These are phyloP conservation scores for Hylomyscus alleni DNA, from an alignment of 2,797 vertebrate species.

Conservation along the genomic window DNA sequence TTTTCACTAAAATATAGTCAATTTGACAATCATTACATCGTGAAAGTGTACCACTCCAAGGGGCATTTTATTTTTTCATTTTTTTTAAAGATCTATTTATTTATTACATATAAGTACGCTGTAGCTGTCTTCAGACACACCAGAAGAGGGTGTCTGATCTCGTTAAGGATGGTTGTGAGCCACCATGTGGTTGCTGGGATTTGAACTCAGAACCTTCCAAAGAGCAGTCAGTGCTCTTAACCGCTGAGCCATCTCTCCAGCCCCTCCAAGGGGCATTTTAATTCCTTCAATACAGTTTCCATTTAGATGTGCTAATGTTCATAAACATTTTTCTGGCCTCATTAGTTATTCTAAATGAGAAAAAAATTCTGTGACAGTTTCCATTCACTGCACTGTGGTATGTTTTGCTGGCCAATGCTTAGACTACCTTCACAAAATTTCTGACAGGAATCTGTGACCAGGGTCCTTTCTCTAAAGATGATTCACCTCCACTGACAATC, in stretches of 20 bases:
- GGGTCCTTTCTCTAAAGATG: neutral
- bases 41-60: neutral
- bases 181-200: too few relatives aligned
- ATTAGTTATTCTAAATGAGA: conserved; percentile 27
- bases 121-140: too few relatives aligned
- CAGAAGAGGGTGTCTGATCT: too few relatives aligned
- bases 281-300: conserved; percentile 39
- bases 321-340: neutral
- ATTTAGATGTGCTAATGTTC: neutral
- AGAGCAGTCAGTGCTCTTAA: too few relatives aligned
- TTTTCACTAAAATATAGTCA: conserved; percentile 39
- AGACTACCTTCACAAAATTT: neutral
- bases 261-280: neutral
- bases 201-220: too few relatives aligned
- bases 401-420: conserved; percentile 31
- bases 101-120: too few relatives aligned
- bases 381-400: too few relatives aligned
- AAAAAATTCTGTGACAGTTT: conserved; percentile 8
- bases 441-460: neutral
- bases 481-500: conserved; percentile 26
- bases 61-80: neutral
- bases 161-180: too few relatives aligned
- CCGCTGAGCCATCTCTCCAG: too few relatives aligned
- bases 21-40: neutral
- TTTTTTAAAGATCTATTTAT: too few relatives aligned